These are phyloP conservation scores for Diplodus sargus DNA, from an alignment of 2,797 vertebrate species.

Conservation along the genomic window DNA sequence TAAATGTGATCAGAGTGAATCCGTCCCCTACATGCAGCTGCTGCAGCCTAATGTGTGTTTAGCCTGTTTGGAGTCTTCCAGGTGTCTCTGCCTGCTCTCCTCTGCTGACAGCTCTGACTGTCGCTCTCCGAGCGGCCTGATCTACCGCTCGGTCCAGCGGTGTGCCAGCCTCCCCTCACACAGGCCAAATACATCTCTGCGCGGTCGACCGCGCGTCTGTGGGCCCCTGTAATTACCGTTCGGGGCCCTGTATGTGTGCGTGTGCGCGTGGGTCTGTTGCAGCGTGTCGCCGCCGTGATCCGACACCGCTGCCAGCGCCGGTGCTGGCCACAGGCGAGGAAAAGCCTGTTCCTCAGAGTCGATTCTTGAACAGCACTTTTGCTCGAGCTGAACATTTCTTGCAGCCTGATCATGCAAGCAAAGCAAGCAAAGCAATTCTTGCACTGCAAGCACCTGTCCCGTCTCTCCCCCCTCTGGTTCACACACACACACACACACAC, in stretches of 20 bases:
- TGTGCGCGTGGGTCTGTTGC: slow-evolving; percentile 36
- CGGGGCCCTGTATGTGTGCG: neutral
- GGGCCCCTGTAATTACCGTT: slow-evolving; percentile 59
- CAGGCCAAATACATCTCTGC: slow-evolving; percentile 49
- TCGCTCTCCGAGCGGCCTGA: slow-evolving; percentile 34
- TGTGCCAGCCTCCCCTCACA: slow-evolving; percentile 36
- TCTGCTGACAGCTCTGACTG: slow-evolving; percentile 31
- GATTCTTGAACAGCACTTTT: slow-evolving; percentile 71
- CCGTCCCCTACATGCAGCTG: slow-evolving; percentile 64
- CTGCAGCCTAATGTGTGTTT: slow-evolving; percentile 72
- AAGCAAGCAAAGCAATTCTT: slow-evolving; percentile 71
- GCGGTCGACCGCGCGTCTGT: slow-evolving; percentile 62
- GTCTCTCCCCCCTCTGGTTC: slow-evolving; percentile 16
- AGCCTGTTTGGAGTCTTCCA: slow-evolving; percentile 71
- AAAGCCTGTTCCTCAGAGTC: slow-evolving; percentile 46
- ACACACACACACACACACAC: slow-evolving; percentile 25
- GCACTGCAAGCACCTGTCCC: slow-evolving; percentile 78
- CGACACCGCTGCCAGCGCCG: slow-evolving; percentile 41
- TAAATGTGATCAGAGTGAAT: slow-evolving; percentile 71
- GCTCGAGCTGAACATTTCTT: slow-evolving; percentile 66
- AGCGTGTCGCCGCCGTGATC: slow-evolving; percentile 46
- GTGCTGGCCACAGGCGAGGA: slow-evolving; percentile 58
- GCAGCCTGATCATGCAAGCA: slow-evolving; percentile 74
- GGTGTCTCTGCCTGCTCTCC: slow-evolving; percentile 59
- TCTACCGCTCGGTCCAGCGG: slow-evolving; percentile 42